phyloP scores from a whole-genome alignment of 2,888 invertebrate genomes.

The Dimorphilus gyrociliatus region DNA sequence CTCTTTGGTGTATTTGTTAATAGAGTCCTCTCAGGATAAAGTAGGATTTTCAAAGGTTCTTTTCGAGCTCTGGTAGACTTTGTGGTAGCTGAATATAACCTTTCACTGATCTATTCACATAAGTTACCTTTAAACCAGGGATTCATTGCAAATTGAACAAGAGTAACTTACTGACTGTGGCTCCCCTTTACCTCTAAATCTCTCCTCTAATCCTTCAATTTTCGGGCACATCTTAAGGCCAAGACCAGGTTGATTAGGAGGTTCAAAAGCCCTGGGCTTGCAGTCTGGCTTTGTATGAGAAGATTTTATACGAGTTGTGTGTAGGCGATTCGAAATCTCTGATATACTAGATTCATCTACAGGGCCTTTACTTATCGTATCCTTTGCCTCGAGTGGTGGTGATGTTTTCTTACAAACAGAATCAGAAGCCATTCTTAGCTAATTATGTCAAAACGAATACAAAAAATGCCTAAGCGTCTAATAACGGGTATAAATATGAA shows the following conservation, averaged over 20 bases:
- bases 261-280: neutral
- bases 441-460: no score
- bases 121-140: no score
- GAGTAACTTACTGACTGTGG: no score
- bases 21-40: constrained; percentile 5
- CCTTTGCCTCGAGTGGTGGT: constrained; percentile 2
- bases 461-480: no score
- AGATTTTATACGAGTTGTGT: constrained; percentile 1
- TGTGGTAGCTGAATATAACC: constrained; percentile 3
- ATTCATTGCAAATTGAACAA: no score
- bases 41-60: constrained; percentile 2
- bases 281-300: constrained; percentile 3
- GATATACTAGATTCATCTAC: constrained; percentile 1
- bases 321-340: constrained; percentile 3
- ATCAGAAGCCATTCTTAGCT: no score
- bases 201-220: constrained; percentile 3
- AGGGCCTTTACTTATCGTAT: constrained; percentile 4
- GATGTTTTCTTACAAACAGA: neutral
- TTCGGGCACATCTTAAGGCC: constrained; percentile 3
- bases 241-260: neutral
- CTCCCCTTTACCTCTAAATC: neutral
- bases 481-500: no score
- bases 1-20: constrained; percentile 5
- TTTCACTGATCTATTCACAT: constrained; percentile 1
- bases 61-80: constrained; percentile 2